Conservation (phyloP, 2,888 invertebrate species). For the Thecophora atra region DNA sequence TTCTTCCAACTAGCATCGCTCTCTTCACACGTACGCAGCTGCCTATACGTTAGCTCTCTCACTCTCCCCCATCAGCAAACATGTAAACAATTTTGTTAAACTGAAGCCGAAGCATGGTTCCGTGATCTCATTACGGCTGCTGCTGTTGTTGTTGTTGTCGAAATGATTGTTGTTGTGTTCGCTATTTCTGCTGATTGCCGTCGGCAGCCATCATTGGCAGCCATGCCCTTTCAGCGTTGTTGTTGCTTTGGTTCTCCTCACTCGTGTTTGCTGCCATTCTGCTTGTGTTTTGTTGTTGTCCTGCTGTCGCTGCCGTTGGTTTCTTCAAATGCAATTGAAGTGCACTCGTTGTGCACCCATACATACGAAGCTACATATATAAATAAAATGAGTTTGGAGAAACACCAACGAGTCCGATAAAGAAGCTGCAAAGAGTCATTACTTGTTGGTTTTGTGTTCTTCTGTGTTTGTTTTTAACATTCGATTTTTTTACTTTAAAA, state of each 20-base stretch:
- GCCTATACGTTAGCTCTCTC: background rate
- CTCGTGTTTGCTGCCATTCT: background rate
- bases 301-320: background rate
- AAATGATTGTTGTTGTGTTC: conserved; percentile 7
- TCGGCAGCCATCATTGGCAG: conserved; percentile 36
- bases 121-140: background rate
- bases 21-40: background rate
- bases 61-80: background rate
- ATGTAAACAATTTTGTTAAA: conserved; percentile 9
- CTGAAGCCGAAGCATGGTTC: conserved; percentile 12
- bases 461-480: background rate
- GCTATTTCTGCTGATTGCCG: conserved; percentile 13
- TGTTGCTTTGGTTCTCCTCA: background rate
- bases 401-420: no score
- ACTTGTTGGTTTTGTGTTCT: background rate
- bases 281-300: conserved; percentile 12
- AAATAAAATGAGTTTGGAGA: conserved; percentile 24
- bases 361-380: background rate
- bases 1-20: background rate
- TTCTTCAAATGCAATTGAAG: background rate
- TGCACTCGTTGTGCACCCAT: background rate
- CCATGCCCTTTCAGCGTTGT: conserved; percentile 14
- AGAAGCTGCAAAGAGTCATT: background rate
- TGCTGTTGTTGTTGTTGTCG: no score
- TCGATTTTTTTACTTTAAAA: background rate